These are phyloP conservation scores for Caenorhabditis inopinata DNA, from an alignment of 1,140 invertebrate genomes.

Conservation along the genomic window DNA sequence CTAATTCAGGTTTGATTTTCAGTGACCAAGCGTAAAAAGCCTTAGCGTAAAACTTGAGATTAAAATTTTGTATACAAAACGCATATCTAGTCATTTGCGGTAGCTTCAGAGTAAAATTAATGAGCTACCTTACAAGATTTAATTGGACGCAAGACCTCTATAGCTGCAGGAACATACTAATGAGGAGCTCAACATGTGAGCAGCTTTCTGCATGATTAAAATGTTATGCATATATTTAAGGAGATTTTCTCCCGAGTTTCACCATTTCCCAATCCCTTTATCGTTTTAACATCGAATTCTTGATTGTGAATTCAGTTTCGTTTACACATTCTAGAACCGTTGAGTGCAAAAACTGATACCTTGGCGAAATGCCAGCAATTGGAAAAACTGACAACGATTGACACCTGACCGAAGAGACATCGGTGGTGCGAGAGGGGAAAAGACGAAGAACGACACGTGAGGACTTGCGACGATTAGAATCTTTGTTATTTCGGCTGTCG, in stretches of 20 bases:
- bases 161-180: not conserved
- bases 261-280: too few relatives aligned
- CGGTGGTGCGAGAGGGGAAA: not conserved
- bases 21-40: too few relatives aligned
- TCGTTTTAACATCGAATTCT: too few relatives aligned
- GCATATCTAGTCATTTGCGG: too few relatives aligned
- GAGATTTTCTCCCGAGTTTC: too few relatives aligned
- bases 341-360: conserved; percentile 23
- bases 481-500: not conserved
- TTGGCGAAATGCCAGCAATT: conserved; percentile 18
- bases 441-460: not conserved
- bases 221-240: not conserved
- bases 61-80: too few relatives aligned
- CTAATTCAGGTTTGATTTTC: too few relatives aligned
- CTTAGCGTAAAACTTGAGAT: too few relatives aligned
- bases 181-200: not conserved
- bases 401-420: not conserved
- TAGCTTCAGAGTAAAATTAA: not conserved
- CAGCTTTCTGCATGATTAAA: not conserved
- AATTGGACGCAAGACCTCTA: not conserved
- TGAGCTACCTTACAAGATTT: not conserved
- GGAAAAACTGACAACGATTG: not conserved
- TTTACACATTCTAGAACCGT: too few relatives aligned
- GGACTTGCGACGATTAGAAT: conserved; percentile 2
- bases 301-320: too few relatives aligned